Evolutionary conservation across 2,113 vertebrate species (phyloP), one percentile per base, ranked within the genome.

Genomic region (Fregata magnificens): DNA sequence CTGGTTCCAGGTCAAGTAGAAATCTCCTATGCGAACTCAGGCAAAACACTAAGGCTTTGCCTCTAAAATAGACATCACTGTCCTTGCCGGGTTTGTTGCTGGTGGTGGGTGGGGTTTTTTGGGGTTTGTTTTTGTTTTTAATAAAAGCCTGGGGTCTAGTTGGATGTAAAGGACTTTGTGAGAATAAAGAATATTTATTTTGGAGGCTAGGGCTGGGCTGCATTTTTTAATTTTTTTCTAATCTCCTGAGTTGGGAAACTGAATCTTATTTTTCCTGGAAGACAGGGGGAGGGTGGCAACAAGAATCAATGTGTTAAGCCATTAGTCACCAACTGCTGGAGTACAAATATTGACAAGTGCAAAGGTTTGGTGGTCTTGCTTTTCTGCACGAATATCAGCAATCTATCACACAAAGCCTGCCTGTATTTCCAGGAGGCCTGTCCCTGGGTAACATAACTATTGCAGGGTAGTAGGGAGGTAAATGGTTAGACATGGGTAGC

Each of bases 261-360:
- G 32, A 88, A 91, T 93, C 59, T 88, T 89, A 82, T 85, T 97
- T 96, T 96, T 94, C 91, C 89, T 96, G 94, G 94, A 96, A 97
- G 70, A 82, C 42, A n/a, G 78, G 95, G 92, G 93, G 86, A 94
- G 94, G 81, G 73, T 85, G 81, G 91, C 55, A 85, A 80, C 66
- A 91, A 67, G 81, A 82, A 94, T 94, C 97, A 96, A 70, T 94
- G 93, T 90, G 91, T 66, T 97, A 95, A 97, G 66, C 89, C 81
- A 90, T 90, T 83, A 95, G 91, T 81, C 82, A 95, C 82, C 79
- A 82, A 25, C 85, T 89, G 84, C 87, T 94, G 62, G 59, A 97
- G 31, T 70, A 88, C 96, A 97, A 97, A 97, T 97, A 97, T 95
- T 97, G 95, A 97, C 95, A 95, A 95, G 94, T 85, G 78, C 95